These are phyloP conservation scores for Ryuthela nishihirai DNA, from an alignment of 2,888 invertebrate genomes.

Conservation along the genomic window DNA sequence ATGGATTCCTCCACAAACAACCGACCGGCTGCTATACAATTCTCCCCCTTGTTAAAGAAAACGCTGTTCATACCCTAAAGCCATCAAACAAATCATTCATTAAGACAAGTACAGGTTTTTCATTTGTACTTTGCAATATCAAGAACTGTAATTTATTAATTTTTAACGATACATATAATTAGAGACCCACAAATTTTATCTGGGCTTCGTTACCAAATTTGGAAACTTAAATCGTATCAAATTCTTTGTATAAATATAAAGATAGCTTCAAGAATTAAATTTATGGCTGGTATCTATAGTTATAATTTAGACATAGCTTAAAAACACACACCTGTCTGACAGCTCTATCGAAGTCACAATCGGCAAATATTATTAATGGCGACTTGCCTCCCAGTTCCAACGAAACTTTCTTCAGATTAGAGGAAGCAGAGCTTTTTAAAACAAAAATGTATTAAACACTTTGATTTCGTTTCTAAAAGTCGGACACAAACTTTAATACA, in stretches of 20 bases:
- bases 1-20: slow-evolving; percentile 87
- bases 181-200: too few relatives aligned
- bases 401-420: slow-evolving; percentile 92
- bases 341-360: slow-evolving; percentile 90
- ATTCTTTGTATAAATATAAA: too few relatives aligned
- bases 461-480: too few relatives aligned
- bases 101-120: neutral
- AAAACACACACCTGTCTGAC: slow-evolving; percentile 66
- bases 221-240: too few relatives aligned
- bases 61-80: slow-evolving; percentile 82
- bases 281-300: too few relatives aligned
- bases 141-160: neutral
- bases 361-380: slow-evolving; percentile 87
- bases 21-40: slow-evolving; percentile 94
- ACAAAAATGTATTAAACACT: slow-evolving; percentile 12
- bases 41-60: slow-evolving; percentile 98
- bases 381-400: slow-evolving; percentile 95
- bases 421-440: slow-evolving; percentile 65
- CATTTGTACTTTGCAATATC: neutral
- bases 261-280: neutral
- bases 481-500: too few relatives aligned
- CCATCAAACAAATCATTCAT: neutral
- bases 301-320: too few relatives aligned
- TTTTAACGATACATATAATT: neutral
- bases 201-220: too few relatives aligned